Base-by-base conservation (phyloP, 2,797 vertebrate genomes). In the Eulemur mongoz region DNA sequence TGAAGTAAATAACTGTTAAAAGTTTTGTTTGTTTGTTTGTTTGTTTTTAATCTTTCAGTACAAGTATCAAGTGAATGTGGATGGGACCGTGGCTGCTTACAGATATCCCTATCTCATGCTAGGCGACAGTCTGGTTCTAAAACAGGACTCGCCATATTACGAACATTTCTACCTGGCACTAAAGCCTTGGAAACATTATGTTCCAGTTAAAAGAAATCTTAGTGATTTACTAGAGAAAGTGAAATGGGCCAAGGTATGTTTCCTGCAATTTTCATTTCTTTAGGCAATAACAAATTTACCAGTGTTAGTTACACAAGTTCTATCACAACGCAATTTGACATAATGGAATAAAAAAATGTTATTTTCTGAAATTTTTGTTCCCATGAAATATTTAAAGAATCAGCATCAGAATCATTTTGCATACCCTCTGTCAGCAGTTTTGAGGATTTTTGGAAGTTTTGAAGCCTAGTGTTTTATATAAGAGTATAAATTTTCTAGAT, bases 41-140 rank as follows among this genome's bases (percentile, higher is more conserved):
- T 79, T 52, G 45, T 75, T 38, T 97, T 4, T 96, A 70, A 84
- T 97, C 61, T 93, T 25, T 52, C 67, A 99, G 99, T 99, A 99
- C 98, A 99, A 99, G 97, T 99, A 99, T 97, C 99, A 99, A 97
- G 99, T 99, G 98, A 99, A 99, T 6, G 97, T 99, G 94, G 99
- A 99, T 0, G 99, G 99, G 2, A 99, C 99, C 0, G 99, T 99
- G 94, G 99, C 99, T 15, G 99, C 99, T 0, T 99, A 99, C 89
- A 98, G 99, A 85, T 99, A 99, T 78, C 99, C 99, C 0, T 99
- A 99, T 98, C 98, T 99, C 92, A 99, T 99, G 99, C 98, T 99
- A 61, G 99, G 99, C 0, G 98, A 99, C 98, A 99, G 99, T 82
- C 98, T 99, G 94, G 99, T 99, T 43, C 97, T 99, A 96, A 99